Conservation (phyloP, 2,113 vertebrate species). For the Rhabdomys dilectus region DNA sequence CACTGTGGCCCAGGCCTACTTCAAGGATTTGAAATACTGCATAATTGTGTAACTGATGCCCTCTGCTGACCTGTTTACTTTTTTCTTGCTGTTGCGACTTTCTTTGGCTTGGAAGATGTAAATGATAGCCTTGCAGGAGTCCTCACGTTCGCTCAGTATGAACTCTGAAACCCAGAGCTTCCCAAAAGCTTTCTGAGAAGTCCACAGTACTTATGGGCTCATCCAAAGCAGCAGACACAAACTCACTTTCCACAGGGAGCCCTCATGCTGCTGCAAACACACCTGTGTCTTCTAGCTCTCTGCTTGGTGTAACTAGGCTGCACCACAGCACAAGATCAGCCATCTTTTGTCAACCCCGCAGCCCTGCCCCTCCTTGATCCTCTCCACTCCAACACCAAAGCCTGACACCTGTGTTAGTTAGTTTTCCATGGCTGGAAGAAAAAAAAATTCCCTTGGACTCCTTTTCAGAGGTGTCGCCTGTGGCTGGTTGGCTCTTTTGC, state of each 20-base stretch:
- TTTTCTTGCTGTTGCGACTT: conserved; percentile 51
- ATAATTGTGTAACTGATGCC: conserved; percentile 62
- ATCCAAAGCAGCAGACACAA: background rate
- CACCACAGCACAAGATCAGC: no score
- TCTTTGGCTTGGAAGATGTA: conserved; percentile 40
- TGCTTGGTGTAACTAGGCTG: background rate
- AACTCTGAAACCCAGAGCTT: background rate
- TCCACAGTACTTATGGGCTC: background rate
- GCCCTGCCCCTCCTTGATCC: background rate
- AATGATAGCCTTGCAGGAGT: background rate
- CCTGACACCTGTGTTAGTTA: background rate
- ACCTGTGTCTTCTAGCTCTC: background rate
- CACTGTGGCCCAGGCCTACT: background rate
- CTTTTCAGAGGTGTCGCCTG: background rate
- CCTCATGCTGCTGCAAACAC: background rate
- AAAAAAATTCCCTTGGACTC: background rate
- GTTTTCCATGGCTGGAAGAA: background rate
- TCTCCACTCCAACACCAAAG: background rate
- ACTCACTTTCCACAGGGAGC: background rate
- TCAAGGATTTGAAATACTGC: background rate
- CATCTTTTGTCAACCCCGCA: background rate
- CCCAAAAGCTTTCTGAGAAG: background rate
- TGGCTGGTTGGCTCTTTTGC: no score
- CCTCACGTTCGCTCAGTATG: background rate
- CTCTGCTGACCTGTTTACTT: conserved; percentile 71